Conservation (phyloP, 2,797 vertebrate genomes). For the Epinephelus coioides region DNA sequence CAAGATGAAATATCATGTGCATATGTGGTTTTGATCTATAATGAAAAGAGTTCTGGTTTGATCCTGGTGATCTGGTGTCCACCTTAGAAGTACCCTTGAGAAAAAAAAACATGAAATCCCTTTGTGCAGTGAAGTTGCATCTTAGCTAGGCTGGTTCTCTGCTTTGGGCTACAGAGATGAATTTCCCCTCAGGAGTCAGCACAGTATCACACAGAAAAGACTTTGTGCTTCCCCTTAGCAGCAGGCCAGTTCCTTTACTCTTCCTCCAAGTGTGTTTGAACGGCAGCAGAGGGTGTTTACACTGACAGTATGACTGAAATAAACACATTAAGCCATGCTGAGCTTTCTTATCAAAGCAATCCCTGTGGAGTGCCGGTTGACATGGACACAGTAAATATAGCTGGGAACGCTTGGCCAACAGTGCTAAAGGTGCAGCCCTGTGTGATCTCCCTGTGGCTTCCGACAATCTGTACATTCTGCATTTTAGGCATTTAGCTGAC, state of each 20-base stretch:
- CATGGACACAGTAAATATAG: constrained; percentile 80
- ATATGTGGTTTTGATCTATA: no score
- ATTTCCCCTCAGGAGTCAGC: background rate
- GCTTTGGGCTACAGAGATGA: background rate
- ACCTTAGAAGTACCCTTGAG: background rate
- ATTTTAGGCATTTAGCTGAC: constrained; percentile 47
- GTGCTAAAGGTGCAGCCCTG: constrained; percentile 58
- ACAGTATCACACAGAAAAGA: background rate
- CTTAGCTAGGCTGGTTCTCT: background rate
- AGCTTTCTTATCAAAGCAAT: constrained; percentile 72
- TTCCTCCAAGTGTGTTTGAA: constrained; percentile 40
- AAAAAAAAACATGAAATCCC: background rate
- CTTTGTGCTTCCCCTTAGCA: constrained; percentile 27
- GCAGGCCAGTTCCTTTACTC: constrained; percentile 18
- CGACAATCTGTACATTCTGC: constrained; percentile 36
- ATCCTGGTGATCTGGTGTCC: background rate
- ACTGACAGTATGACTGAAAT: constrained; percentile 69
- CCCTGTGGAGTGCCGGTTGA: constrained; percentile 68
- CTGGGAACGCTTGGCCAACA: constrained; percentile 43
- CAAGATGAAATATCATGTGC: background rate
- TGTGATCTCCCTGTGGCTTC: constrained; percentile 28
- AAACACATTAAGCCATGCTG: constrained; percentile 73
- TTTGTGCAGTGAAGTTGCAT: background rate
- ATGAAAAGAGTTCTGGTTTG: background rate
- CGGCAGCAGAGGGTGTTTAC: constrained; percentile 49